Percentiles rank a stretch among this genome's conserved stretches.
These are phyloP conservation scores for Catotricha subobsoleta DNA, from an alignment of 2,888 invertebrate genomes.

Conservation along the genomic window DNA sequence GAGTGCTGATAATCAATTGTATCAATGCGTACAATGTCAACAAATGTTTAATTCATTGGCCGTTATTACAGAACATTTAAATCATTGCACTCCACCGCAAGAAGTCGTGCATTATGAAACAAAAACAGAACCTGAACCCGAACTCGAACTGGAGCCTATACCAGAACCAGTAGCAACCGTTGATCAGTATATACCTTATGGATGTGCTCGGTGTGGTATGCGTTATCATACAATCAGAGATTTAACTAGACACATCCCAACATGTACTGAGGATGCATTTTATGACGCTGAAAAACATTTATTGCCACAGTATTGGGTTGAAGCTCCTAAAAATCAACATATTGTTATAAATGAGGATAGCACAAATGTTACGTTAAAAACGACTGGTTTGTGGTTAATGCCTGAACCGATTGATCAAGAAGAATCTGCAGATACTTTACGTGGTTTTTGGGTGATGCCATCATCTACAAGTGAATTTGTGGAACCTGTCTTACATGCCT, in stretches of 20 bases:
- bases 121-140: not conserved
- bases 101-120: not conserved
- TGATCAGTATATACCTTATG: slow-evolving; percentile 1
- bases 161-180: not conserved
- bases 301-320: slow-evolving; percentile 1
- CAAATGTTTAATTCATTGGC: not conserved
- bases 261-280: slow-evolving; percentile 3
- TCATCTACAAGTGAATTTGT: slow-evolving; percentile 1
- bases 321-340: slow-evolving; percentile 7
- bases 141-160: not conserved
- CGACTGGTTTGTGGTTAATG: slow-evolving; percentile 7
- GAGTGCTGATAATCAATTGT: not conserved
- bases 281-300: not conserved
- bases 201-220: slow-evolving; percentile 6
- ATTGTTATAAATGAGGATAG: slow-evolving; percentile 5
- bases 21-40: slow-evolving; percentile 6
- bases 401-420: not conserved
- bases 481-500: no score
- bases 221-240: slow-evolving; percentile 4
- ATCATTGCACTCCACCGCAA: not conserved
- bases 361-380: slow-evolving; percentile 5
- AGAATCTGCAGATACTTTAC: not conserved
- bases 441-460: slow-evolving; percentile 8
- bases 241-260: slow-evolving; percentile 1
- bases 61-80: slow-evolving; percentile 4